A percentile compares a stretch with the other conserved stretches of the same genome.
Evolutionary conservation across 2,113 vertebrate species (phyloP).

Genomic region (Barnardius zonarius): DNA sequence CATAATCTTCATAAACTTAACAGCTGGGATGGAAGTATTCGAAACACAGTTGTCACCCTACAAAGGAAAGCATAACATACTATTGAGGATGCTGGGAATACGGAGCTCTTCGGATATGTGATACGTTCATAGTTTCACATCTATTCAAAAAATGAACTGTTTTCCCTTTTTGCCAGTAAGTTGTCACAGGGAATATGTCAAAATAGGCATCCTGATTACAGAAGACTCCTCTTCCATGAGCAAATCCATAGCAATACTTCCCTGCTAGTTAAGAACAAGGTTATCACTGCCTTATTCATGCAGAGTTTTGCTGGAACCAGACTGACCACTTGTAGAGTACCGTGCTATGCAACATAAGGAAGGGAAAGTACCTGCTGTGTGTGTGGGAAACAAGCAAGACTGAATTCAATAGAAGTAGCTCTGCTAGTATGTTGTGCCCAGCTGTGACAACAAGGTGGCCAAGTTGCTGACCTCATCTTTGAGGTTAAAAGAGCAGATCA

Average conservation of each 20-base stretch:
- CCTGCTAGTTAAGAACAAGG: neutral
- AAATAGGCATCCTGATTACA: neutral
- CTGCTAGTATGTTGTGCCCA: neutral
- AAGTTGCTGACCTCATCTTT: neutral
- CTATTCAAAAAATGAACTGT: neutral
- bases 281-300: neutral
- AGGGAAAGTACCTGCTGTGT: neutral
- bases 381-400: neutral
- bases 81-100: neutral
- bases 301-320: neutral
- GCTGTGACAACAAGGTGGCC: neutral
- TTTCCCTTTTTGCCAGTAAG: neutral
- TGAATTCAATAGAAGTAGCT: accelerated
- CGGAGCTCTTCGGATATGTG: neutral
- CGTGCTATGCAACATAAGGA: accelerated
- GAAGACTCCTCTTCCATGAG: neutral
- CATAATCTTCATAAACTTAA: neutral
- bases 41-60: neutral
- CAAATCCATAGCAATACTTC: neutral
- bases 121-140: accelerated
- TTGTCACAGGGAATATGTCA: neutral
- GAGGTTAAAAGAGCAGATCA: neutral
- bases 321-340: neutral
- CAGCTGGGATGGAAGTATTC: neutral
- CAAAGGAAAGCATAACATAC: neutral